phyloP scores from a whole-genome alignment of 2,113 vertebrate genomes.

The Platichthys flesus region DNA sequence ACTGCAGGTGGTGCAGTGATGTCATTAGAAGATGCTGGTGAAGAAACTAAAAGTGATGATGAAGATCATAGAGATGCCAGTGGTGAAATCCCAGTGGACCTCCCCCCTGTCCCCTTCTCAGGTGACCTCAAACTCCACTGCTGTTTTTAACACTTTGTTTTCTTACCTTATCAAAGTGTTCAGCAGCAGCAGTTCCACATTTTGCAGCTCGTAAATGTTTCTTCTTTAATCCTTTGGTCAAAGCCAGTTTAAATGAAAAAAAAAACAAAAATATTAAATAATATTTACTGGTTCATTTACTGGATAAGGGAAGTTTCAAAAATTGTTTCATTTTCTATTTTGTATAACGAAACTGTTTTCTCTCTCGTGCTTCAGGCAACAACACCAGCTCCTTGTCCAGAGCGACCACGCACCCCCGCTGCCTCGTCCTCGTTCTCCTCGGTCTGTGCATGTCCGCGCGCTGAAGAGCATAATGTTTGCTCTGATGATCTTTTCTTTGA shows the following conservation, averaged over 20 bases:
- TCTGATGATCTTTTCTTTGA: background rate
- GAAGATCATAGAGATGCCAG: background rate
- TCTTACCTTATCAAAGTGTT: too few species aligned
- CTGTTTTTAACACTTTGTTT: too few species aligned
- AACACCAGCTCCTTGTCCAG: background rate
- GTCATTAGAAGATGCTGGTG: background rate
- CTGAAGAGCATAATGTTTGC: background rate
- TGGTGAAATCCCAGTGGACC: background rate
- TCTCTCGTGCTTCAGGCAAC: background rate
- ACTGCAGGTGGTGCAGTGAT: background rate
- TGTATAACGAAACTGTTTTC: background rate
- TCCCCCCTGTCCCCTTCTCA: too few species aligned
- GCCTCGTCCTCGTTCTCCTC: background rate
- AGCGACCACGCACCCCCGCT: background rate
- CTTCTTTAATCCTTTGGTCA: too few species aligned
- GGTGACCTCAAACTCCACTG: too few species aligned
- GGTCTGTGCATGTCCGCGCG: background rate
- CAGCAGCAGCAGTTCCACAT: too few species aligned
- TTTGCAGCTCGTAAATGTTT: too few species aligned
- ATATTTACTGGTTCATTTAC: too few species aligned
- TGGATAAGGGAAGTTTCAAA: too few species aligned
- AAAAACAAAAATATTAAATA: too few species aligned
- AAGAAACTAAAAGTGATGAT: background rate
- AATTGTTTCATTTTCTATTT: too few species aligned
- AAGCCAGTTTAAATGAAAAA: too few species aligned